Evolutionary conservation across 64 coral and sea anemone genomes (phyloP), one percentile per base, ranked within the genome.

Genomic region (Acropora yongei): DNA sequence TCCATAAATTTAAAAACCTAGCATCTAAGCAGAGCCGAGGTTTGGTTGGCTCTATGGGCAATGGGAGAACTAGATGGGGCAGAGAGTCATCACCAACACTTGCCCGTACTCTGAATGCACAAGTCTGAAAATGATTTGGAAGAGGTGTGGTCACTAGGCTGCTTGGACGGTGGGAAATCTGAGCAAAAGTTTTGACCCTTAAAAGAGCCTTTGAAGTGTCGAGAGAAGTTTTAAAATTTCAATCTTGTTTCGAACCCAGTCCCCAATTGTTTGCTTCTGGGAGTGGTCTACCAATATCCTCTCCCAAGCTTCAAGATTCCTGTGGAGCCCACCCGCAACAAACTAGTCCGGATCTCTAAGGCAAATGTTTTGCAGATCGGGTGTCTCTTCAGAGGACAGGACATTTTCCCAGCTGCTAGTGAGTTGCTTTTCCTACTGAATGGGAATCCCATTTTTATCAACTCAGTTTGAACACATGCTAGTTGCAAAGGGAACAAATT

Each of bases 1-100:
- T 90, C 77, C 88, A 90, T 19, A 90, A 49, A 40, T 90, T 76
- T 41, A 88, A 41, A 43, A 88, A 88, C 41, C 86, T 40, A 30
- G 86, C 86, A 88, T 88, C 86, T 1, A 65, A 13, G 39, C 88
- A 80, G 4, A 80, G 65, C 12, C 66, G 3, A 6, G 78, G 88
- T 47, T 90, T 90, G 12, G 65, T 20, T 42, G 88, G 88, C 68
- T 90, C 88, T 6, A 90, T 42, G 1, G 88, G 80, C 41, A 81
- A 40, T 13, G 88, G 88, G 2, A 90, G 20, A 8, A 90, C 51
- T 11, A 81, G 42, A 78, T 90, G 20, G 2, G 88, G 88, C 3
- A 47, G 88, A 60, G 6, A 17, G 14, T 42, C 57, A 2, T 19
- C 75, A 17, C 75, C 55, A 0, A 90, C 76, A 44, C 20, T 30